These are phyloP conservation scores for Neolamprologus kungweensis DNA, from an alignment of 2,113 vertebrate species.

Conservation along the genomic window DNA sequence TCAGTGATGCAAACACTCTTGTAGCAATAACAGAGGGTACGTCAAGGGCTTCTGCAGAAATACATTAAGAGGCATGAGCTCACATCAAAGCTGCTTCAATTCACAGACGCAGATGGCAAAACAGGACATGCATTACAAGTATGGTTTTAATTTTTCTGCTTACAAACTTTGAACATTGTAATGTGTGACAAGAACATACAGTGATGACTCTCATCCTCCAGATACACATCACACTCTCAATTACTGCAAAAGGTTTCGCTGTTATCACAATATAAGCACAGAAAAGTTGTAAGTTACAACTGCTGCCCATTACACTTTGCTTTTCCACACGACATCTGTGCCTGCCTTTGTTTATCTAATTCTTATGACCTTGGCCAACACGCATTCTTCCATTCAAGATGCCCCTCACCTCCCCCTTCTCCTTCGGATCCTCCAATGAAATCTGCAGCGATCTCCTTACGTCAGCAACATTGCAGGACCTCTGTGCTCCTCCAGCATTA, in stretches of 20 bases:
- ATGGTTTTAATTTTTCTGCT: not conserved
- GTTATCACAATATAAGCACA: not conserved
- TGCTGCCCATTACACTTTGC: conserved; percentile 12
- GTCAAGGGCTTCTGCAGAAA: conserved; percentile 57
- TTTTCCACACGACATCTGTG: conserved; percentile 15
- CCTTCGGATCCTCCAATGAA: conserved; percentile 47
- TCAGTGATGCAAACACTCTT: conserved; percentile 43
- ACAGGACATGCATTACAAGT: not conserved
- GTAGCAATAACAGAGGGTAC: conserved; percentile 53
- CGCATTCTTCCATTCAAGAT: conserved; percentile 44
- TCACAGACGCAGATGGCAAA: not conserved
- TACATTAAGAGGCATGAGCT: conserved; percentile 13
- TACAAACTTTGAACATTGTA: not conserved
- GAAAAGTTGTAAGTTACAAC: not conserved
- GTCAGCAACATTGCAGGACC: conserved; percentile 69
- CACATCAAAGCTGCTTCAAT: not conserved
- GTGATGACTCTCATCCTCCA: not conserved
- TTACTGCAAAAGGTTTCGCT: not conserved
- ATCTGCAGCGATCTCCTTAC: conserved; percentile 50
- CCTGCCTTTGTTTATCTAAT: conserved; percentile 57
- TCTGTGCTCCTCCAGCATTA: conserved; percentile 57
- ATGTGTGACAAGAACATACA: not conserved
- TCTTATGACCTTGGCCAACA: conserved; percentile 60
- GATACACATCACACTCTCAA: not conserved
- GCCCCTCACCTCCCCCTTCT: not conserved